Evolutionary conservation across 1,140 invertebrate genomes (phyloP), one percentile per base, ranked within the genome.

Genomic region (Drosophila nasuta): DNA sequence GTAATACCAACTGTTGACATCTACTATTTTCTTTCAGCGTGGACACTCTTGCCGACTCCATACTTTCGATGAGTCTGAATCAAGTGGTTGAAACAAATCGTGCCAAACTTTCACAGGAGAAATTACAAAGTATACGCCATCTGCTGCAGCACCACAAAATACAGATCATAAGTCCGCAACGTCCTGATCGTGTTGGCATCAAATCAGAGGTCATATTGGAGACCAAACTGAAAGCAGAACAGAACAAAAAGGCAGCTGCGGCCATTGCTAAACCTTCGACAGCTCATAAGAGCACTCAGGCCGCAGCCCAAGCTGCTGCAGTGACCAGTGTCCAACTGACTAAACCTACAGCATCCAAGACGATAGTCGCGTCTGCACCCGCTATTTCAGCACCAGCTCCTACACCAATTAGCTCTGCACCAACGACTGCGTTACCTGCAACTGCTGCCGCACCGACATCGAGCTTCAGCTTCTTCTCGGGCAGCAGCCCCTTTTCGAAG

Each of bases 151-250:
- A 76, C 41, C 76, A 77, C 10, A 89, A 91, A 38, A 71, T 92
- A n/a, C 64, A 60, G 7, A 75, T 74, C 0, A 92, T 93, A 7
- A 86, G 83, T 69, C 92, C 92, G 3, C 87, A 91, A 64, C 75
- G 92, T 28, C 92, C 92, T 2, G 78, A 92, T 77, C 83, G 91
- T 25, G 72, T 91, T 1, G 91, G 88, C 2, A 67, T 93, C 0
- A 91, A 91, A 17, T 93, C 92, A 0, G 92, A 93, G 60, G 89
- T 93, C 1, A 87, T 93, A 11, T 66, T 92, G 15, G 92, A 92
- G 63, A 86, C 86, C 2, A 92, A 85, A 35, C 65, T 75, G 0
- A 77, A 85, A 13, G 82, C 67, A 5, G 90, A 83, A 1, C 66
- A 60, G 5, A 60, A 74, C 1, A 89, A 75, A 5, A 75, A 85